These are phyloP conservation scores for Meles meles DNA, from an alignment of 2,113 vertebrate species.

Conservation along the genomic window DNA sequence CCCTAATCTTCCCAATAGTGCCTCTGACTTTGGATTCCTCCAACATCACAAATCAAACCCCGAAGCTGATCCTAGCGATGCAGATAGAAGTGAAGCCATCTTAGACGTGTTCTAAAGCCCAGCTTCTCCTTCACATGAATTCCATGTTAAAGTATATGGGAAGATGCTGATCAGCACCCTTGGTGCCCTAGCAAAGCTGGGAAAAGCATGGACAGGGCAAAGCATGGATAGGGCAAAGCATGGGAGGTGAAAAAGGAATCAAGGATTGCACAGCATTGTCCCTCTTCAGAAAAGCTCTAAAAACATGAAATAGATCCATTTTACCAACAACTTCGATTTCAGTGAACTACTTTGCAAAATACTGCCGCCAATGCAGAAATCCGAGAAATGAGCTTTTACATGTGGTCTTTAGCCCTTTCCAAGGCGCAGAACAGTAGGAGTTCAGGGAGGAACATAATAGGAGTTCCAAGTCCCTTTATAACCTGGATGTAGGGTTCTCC, in stretches of 20 bases:
- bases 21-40: slow-evolving; percentile 27
- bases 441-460: no score
- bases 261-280: not conserved
- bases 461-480: not conserved
- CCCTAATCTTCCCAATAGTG: not conserved
- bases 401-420: not conserved
- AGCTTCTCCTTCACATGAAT: not conserved
- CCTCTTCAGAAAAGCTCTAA: not conserved
- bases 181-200: not conserved
- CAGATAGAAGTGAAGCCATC: not conserved
- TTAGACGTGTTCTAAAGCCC: not conserved
- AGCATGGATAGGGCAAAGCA: not conserved
- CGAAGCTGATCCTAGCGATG: not conserved
- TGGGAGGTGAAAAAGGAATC: not conserved
- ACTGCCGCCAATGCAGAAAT: not conserved
- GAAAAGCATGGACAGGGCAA: not conserved
- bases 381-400: not conserved
- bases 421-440: not conserved
- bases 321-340: slow-evolving; percentile 14
- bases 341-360: not conserved
- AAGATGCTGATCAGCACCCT: not conserved
- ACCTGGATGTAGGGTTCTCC: not conserved
- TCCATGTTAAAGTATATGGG: not conserved
- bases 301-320: slow-evolving; percentile 11
- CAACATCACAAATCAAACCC: not conserved